Evolutionary conservation across 1,140 invertebrate genomes (phyloP), one percentile per base, ranked within the genome.

Genomic region (Phthorimaea operculella): DNA sequence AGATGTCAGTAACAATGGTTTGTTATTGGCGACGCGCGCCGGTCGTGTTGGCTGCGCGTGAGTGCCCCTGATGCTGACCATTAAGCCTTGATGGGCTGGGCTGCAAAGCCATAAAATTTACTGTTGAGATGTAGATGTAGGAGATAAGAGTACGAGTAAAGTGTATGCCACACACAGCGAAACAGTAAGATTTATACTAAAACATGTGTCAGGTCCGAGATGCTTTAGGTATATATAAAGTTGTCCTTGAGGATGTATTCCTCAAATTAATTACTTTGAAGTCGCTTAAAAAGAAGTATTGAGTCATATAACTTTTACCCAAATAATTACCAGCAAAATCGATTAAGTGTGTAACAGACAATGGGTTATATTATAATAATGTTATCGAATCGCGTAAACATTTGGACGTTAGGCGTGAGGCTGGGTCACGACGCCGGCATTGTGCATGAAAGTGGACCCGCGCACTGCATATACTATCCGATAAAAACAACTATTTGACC

Each of bases 321-420:
- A 15, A 47, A 47, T 47, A 47, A 47, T 47, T 47, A 16, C 44
- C 4, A 47, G 11, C 15, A 47, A 9, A 3, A 47, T 28, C 57
- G 55, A 57, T 54, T 62, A 52, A 52, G 52, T 61, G 54, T 51
- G n/a, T 57, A 65, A 60, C 51, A 14, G 34, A 47, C 57, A 58
- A 62, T 59, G 51, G 60, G 48, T n/a, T 55, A 50, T n/a, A n/a
- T n/a, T n/a, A n/a, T n/a, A n/a, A n/a, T 57, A 58, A 64, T 66
- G 58, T 58, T 58, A 74, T 71, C 66, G 60, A 62, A 65, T 67
- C 70, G 63, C 67, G 63, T 71, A 69, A 74, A 74, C 68, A 71
- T 74, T 73, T 67, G 66, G 66, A 69, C 66, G 60, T 63, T 34
- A 56, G 53, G 62, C 62, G 59, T 59, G 59, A 52, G 58, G 59